Base-by-base conservation (phyloP, 92 coral and sea anemone genomes). In the Phenganax subtilis region DNA sequence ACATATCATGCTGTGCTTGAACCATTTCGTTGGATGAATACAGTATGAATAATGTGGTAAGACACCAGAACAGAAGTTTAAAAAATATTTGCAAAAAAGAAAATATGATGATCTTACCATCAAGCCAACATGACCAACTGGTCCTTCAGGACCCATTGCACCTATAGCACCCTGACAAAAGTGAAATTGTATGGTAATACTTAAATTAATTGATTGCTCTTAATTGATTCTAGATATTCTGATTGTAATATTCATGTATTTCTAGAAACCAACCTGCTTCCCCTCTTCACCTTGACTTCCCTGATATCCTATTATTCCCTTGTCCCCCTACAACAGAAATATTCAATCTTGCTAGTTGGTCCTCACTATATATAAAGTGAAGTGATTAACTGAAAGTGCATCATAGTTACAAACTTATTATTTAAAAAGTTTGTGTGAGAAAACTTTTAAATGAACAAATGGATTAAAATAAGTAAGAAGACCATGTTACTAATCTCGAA, bases 211-310 rank as follows among this genome's bases (percentile, higher is more conserved):
- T 12, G 65, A 20, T 59, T 1, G 25, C 15, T 25, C 12, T 20
- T 69, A 54, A 25, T 9, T 30, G 10, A 29, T 25, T 30, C 31
- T 25, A 69, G n/a, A 69, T 54, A 65, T 17, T 65, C 10, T 65
- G 11, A 65, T 44, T 9, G 11, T 10, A 65, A 65, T 20, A 20
- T 20, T 20, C 25, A 11, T 44, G 7, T 4, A 11, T 11, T 11
- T 12, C n/a, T 25, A 51, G 51, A 16, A n/a, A 53, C 79, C 15
- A 57, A 76, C 81, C 54, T 76, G 81, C 44, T 57, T 12, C 31
- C 81, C 81, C 16, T 76, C 69, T 16, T 76, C 70, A 20, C 81
- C 81, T n/a, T 69, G 53, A n/a, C 12, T 58, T 30, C 81, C 81
- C 44, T 59, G 81, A 60, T 76, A 59, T 57, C 81, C 81, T 76